A percentile compares a stretch with the other conserved stretches of the same genome.
phyloP scores from a whole-genome alignment of 2,888 invertebrate species.

The Catocala sponsa region DNA sequence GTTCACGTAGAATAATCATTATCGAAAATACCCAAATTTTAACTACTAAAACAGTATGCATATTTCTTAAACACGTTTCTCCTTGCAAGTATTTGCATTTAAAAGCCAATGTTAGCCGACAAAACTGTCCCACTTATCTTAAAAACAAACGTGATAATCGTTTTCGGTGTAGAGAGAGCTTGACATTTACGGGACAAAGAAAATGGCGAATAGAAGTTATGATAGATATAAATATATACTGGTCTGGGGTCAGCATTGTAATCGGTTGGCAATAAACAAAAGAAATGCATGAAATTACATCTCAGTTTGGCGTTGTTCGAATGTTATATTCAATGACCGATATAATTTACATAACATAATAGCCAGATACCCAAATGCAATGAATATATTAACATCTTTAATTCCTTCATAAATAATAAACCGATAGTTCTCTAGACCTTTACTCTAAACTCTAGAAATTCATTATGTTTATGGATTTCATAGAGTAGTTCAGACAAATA shows the following conservation, averaged over 20 bases:
- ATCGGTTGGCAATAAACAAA: slow-evolving; percentile 10
- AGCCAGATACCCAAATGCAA: slow-evolving; percentile 10
- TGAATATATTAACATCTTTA: slow-evolving; percentile 15
- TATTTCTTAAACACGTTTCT: not conserved
- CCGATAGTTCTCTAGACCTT: not conserved
- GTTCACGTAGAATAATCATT: too few relatives aligned
- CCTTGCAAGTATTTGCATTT: not conserved
- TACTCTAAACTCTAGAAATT: too few relatives aligned
- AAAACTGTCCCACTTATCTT: slow-evolving; percentile 1
- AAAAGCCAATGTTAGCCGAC: not conserved
- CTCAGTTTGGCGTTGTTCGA: not conserved
- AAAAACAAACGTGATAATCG: not conserved
- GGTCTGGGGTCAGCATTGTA: not conserved
- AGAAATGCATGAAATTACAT: slow-evolving; percentile 11
- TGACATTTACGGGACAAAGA: not conserved
- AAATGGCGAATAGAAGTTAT: too few relatives aligned
- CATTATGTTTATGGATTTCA: too few relatives aligned
- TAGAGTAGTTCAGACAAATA: too few relatives aligned
- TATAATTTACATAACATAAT: slow-evolving; percentile 20
- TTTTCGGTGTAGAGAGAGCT: slow-evolving; percentile 1
- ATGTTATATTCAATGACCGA: slow-evolving; percentile 19
- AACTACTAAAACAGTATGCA: too few relatives aligned
- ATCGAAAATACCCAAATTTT: too few relatives aligned
- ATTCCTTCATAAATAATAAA: not conserved
- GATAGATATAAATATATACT: not conserved